phyloP scores from a whole-genome alignment of 2,888 invertebrate species.

The Hymenopus coronatus region DNA sequence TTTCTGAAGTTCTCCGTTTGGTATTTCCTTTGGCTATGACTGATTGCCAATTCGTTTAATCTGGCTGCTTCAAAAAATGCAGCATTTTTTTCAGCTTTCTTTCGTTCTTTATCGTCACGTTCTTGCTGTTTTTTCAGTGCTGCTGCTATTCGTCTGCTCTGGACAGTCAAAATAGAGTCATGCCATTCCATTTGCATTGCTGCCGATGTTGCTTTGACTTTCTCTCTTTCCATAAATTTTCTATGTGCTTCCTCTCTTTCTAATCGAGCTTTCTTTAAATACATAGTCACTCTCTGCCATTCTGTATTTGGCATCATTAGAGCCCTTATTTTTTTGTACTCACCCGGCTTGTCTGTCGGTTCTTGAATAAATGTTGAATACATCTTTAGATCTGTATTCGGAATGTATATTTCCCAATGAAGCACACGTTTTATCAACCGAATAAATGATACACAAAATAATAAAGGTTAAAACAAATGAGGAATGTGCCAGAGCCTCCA shows the following conservation, averaged over 20 bases:
- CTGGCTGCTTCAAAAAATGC: background rate
- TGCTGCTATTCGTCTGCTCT: background rate
- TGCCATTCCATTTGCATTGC: background rate
- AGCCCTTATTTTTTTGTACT: background rate
- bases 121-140: background rate
- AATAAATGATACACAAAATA: background rate
- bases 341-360: background rate
- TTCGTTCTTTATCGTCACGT: too few species aligned
- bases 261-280: background rate
- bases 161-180: background rate
- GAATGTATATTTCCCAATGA: background rate
- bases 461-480: background rate
- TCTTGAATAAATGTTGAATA: background rate
- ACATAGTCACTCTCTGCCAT: background rate
- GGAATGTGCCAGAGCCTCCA: background rate
- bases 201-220: background rate
- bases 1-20: background rate
- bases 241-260: background rate
- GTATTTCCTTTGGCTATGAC: background rate
- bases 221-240: background rate
- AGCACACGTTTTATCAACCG: background rate
- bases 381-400: background rate
- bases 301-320: background rate
- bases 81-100: background rate
- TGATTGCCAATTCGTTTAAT: background rate